Base-by-base conservation (phyloP, 2,888 invertebrate species). In the Dorcus hopei region DNA sequence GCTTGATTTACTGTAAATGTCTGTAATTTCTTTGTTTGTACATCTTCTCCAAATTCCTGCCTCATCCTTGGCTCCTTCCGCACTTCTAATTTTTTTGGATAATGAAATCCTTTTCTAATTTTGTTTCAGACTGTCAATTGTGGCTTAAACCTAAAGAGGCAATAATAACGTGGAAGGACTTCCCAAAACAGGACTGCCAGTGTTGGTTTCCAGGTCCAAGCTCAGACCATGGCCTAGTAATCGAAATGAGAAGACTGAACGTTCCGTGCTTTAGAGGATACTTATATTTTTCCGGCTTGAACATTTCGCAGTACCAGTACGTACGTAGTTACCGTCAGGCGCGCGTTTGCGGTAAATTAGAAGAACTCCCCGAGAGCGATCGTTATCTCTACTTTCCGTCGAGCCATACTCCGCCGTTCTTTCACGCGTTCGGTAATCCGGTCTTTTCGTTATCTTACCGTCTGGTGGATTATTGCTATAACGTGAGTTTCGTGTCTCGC, bases 401-500 rank as follows among this genome's bases (percentile, higher is more conserved):
- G 7, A 81, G 81, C 62, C 80, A 78, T 61, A 71, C 70, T 55
- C 73, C 70, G 38, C 83, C 82, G 4, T 80, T 80, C 43, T 73
- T 88, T 62, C 83, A 82, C 69, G 77, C 86, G 56, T 84, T 84
- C 69, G 86, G 86, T 61, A 81, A 81, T 74, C 87, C 87, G 57
- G 82, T 85, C 76, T 89, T 88, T 81, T 82, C 84, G 74, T 81
- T 87, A 69, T 80, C 80, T 68, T 89, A 86, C 79, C 85, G 84
- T 71, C 77, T 85, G 68, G 88, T 89, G 59, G 89, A 89, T 77
- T 85, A 86, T 73, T 90, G 89, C 70, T 87, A 88, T 73, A 86
- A 88, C 74, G 83, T 88, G 63, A 85, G 87, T 39, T 82, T 87
- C 65, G 82, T 83, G 66, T 80, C 80, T 53, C 81, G 82, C 65